These are phyloP conservation scores for Drosophila eugracilis DNA, from an alignment of 1,140 invertebrate species.

Conservation along the genomic window DNA sequence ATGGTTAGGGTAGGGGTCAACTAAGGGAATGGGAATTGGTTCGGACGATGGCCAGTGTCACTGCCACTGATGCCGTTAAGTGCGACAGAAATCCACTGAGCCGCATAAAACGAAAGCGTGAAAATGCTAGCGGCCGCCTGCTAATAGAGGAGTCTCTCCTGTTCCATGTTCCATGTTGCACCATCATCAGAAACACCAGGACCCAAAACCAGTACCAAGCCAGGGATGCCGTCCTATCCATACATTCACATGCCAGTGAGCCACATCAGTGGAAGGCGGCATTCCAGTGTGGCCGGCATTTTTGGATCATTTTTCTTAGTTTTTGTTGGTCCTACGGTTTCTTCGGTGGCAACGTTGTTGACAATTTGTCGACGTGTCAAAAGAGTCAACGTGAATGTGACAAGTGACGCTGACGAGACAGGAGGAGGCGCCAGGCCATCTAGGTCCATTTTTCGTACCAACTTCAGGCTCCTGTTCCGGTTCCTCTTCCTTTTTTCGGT, in stretches of 20 bases:
- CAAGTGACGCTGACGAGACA: slow-evolving; percentile 73
- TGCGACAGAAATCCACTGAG: slow-evolving; percentile 74
- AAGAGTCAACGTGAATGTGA: slow-evolving; percentile 80
- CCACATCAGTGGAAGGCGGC: slow-evolving; percentile 7
- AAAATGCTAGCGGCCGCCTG: slow-evolving; percentile 65
- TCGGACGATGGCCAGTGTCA: slow-evolving; percentile 33
- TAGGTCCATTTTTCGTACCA: neutral
- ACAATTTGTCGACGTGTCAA: slow-evolving; percentile 82
- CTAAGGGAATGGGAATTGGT: slow-evolving; percentile 2
- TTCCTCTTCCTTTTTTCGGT: neutral
- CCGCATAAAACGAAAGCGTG: slow-evolving; percentile 75
- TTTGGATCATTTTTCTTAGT: slow-evolving; percentile 53
- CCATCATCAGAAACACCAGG: slow-evolving; percentile 9
- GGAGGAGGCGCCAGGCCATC: slow-evolving; percentile 6
- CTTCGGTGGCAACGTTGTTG: slow-evolving; percentile 75
- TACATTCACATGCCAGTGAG: slow-evolving; percentile 2
- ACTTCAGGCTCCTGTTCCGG: neutral
- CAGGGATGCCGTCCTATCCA: too few species aligned
- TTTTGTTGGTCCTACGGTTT: slow-evolving; percentile 40
- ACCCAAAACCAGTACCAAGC: neutral
- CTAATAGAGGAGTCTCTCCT: slow-evolving; percentile 57
- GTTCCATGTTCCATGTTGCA: slow-evolving; percentile 20
- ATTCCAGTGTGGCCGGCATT: slow-evolving; percentile 38
- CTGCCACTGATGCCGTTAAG: slow-evolving; percentile 61
- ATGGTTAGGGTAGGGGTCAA: neutral